These are phyloP conservation scores for Cheirogaleus major DNA, from an alignment of 2,797 vertebrate genomes.

Conservation along the genomic window DNA sequence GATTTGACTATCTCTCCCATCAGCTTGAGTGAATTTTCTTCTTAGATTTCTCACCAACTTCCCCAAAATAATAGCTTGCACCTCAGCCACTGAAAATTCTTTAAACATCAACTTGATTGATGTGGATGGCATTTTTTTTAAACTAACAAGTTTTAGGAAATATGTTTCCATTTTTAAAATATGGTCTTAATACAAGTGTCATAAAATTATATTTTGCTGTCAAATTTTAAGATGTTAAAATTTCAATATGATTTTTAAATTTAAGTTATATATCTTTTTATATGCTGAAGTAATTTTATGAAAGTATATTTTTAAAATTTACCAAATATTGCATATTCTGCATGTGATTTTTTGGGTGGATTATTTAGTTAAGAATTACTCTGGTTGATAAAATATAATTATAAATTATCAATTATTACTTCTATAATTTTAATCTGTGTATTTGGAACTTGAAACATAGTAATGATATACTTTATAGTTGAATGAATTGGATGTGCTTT, in stretches of 20 bases:
- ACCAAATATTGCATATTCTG: neutral
- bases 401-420: neutral
- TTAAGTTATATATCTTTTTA: neutral
- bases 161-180: neutral
- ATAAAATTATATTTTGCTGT: neutral
- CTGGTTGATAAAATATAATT: neutral
- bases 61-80: neutral
- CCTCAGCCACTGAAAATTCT: neutral
- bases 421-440: neutral
- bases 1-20: neutral
- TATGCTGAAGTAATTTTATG: neutral
- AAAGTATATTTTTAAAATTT: neutral
- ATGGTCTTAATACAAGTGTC: neutral
- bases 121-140: neutral
- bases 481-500: slow-evolving; percentile 3
- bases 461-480: neutral
- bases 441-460: neutral
- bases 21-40: neutral
- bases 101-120: neutral
- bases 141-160: neutral
- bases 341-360: neutral
- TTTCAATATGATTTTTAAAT: neutral
- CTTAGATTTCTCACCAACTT: neutral
- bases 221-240: neutral
- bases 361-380: neutral